Evolutionary conservation across 2,888 invertebrate genomes (phyloP).

Genomic region (Smittia sp.): DNA sequence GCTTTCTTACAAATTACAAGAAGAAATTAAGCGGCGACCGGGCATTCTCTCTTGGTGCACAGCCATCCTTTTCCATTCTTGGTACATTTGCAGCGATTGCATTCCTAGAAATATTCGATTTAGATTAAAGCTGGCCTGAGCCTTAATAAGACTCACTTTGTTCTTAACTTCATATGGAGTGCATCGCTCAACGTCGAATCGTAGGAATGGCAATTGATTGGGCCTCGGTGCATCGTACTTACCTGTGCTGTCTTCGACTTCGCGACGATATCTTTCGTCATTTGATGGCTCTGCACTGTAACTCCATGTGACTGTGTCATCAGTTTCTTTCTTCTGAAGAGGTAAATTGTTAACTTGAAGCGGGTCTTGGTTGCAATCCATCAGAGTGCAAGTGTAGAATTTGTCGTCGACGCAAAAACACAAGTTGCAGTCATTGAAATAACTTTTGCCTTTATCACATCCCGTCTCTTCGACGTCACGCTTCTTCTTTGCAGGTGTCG

Average conservation of each 20-base stretch:
- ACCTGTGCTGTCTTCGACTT: background rate
- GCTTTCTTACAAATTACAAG: too few relatives aligned
- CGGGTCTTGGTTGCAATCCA: too few relatives aligned
- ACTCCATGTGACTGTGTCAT: background rate
- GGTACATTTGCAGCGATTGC: background rate
- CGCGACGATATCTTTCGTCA: background rate
- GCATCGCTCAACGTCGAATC: background rate
- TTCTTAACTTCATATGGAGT: background rate
- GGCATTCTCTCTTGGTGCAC: background rate
- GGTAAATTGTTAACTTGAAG: too few relatives aligned
- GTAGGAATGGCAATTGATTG: background rate
- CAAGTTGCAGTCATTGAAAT: too few relatives aligned
- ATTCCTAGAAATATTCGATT: background rate
- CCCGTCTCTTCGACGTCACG: too few relatives aligned
- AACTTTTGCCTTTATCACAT: too few relatives aligned
- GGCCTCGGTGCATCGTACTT: background rate
- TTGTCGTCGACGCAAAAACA: too few relatives aligned
- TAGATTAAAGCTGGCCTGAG: background rate
- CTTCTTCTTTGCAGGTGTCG: too few relatives aligned
- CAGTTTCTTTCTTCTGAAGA: too few relatives aligned
- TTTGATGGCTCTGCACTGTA: too few relatives aligned
- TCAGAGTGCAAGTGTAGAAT: too few relatives aligned
- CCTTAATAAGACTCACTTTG: background rate
- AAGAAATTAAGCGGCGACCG: too few relatives aligned
- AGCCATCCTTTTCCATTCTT: background rate